Base-by-base conservation (phyloP, 2,113 vertebrate species). In the Mesoclemmys tuberculata region DNA sequence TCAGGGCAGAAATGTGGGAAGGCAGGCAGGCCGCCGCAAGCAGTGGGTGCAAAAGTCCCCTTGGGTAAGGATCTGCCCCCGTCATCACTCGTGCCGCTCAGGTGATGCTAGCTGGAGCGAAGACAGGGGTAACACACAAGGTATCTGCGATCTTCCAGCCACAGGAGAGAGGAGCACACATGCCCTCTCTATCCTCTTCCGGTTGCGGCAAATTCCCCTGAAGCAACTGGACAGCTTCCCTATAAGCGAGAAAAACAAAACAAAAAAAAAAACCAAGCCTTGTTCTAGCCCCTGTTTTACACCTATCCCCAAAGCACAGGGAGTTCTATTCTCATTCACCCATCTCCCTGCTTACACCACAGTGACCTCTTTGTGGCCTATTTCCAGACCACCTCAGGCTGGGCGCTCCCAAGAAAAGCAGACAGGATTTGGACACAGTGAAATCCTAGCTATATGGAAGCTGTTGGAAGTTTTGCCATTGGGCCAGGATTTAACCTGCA, bases 91-190 rank as follows among this genome's bases (percentile, higher is more conserved):
- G 38, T 0, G 16, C 85, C 0, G 96, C 95, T 98, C 96, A 98
- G 97, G 98, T 98, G 97, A 98, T 98, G 95, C 98, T 58, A 1
- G 98, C 91, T 0, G 98, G 97, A 71, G 98, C 29, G 35, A 98
- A 98, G 85, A 96, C 90, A 0, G 97, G 98, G 84, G 97, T 41
- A 82, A 98, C 86, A 2, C 98, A 98, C 29, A 98, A 95, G 0
- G 97, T 90, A 90, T 98, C 98, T 1, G 97, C 96, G 94, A 98
- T 98, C 95, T 98, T 98, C 98, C 98, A 98, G 96, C 98, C 98
- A 0, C 98, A 98, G 90, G 98, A 98, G 92, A 98, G 85, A 0
- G 97, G 98, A 10, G 98, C 81, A 80, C 98, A 98, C 54, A 95
- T 4, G 22, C 48, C 97, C 92, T 98, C 98, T 0, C 83, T 68